A percentile compares a stretch with the other conserved stretches of the same genome.
Evolutionary conservation across 37 sponge, comb jelly and placozoan species (phyloP).

Genomic region (Hexactinellida sp.): DNA sequence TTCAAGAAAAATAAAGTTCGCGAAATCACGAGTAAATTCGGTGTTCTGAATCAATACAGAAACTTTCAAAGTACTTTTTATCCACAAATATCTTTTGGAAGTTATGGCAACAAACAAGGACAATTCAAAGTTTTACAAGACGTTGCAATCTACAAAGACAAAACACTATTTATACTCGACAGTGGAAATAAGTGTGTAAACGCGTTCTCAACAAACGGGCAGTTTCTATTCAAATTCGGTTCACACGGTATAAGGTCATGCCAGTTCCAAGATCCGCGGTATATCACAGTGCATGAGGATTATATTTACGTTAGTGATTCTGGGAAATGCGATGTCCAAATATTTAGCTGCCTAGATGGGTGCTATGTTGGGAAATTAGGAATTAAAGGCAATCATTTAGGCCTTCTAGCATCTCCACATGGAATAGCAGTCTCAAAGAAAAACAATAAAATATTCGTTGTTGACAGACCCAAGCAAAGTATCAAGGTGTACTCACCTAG

Average conservation of each 20-base stretch:
- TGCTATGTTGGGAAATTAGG: neutral
- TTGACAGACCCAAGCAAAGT: slow-evolving; percentile 3
- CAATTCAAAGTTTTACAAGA: neutral
- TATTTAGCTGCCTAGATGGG: neutral
- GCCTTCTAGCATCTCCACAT: neutral
- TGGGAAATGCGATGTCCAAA: neutral
- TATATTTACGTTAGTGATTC: neutral
- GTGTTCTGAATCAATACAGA: neutral
- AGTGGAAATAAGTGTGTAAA: slow-evolving; percentile 2
- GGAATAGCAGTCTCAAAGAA: neutral
- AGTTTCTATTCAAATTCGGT: neutral
- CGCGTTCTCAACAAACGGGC: neutral
- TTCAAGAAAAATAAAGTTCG: neutral
- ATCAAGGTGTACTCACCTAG: neutral
- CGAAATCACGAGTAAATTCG: neutral
- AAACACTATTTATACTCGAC: neutral
- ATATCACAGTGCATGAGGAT: neutral
- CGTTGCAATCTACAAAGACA: neutral
- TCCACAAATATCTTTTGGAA: neutral
- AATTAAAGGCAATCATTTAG: neutral
- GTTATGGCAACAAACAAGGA: neutral
- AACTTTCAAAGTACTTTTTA: neutral
- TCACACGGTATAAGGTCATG: neutral
- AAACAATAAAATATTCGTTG: neutral
- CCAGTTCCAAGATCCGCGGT: neutral